These are phyloP conservation scores for Pluvianellus socialis DNA, from an alignment of 2,113 vertebrate genomes.

Conservation along the genomic window DNA sequence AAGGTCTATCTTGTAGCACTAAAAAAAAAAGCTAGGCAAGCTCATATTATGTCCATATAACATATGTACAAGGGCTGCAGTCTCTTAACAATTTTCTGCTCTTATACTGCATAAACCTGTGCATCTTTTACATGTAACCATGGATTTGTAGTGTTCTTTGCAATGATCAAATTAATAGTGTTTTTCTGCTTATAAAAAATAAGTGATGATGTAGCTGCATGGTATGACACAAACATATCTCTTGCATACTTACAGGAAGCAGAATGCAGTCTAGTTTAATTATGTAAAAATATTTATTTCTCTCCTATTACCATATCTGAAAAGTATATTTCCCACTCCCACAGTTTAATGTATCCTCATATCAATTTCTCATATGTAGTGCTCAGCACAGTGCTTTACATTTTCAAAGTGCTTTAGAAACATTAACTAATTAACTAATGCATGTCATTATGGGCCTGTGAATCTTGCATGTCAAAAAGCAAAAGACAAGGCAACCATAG, in stretches of 20 bases:
- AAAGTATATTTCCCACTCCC: constrained; percentile 16
- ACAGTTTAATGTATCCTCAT: constrained; percentile 36
- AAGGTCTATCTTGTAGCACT: not conserved
- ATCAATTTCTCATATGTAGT: constrained; percentile 44
- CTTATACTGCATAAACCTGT: not conserved
- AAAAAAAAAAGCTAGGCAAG: not conserved
- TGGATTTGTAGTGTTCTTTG: not conserved
- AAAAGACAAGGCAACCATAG: constrained; percentile 12
- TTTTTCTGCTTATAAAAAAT: not conserved
- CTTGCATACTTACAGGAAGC: not conserved
- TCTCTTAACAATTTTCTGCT: not conserved
- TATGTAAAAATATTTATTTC: constrained; percentile 52
- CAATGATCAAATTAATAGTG: not conserved
- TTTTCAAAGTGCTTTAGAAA: constrained; percentile 55
- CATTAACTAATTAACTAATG: constrained; percentile 59
- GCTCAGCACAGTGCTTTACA: not conserved
- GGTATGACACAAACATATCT: not conserved
- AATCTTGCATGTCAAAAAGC: constrained; percentile 42
- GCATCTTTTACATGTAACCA: not conserved
- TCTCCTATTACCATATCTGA: constrained; percentile 12
- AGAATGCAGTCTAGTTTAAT: constrained; percentile 29
- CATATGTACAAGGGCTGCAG: not conserved
- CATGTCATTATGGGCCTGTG: constrained; percentile 40
- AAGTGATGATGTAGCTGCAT: not conserved
- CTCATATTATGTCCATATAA: not conserved